A percentile compares a stretch with the other conserved stretches of the same genome.
Evolutionary conservation across 2,888 invertebrate genomes (phyloP).

Genomic region (Ochlodes sylvanus): DNA sequence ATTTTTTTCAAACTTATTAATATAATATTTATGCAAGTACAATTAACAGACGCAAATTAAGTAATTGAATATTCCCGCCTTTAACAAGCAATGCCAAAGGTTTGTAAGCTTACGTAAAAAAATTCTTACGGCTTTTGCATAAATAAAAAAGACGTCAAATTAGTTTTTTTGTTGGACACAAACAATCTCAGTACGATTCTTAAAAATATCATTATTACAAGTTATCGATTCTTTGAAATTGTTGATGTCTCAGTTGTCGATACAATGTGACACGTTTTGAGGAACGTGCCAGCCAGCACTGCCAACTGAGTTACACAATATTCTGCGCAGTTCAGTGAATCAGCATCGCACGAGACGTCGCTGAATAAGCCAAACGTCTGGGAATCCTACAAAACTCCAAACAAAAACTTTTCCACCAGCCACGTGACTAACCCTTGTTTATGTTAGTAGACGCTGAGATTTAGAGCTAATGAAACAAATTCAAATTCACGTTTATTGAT

Average conservation of each 20-base stretch:
- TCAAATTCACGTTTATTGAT: too few relatives aligned
- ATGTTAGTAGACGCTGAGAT: too few relatives aligned
- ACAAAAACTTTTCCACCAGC: conserved; percentile 7
- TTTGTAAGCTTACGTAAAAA: too few relatives aligned
- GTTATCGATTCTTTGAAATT: conserved; percentile 16
- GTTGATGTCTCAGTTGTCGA: conserved; percentile 18
- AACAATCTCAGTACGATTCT: not conserved
- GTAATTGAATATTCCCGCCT: too few relatives aligned
- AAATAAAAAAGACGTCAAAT: too few relatives aligned
- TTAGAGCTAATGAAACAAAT: too few relatives aligned
- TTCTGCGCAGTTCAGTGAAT: conserved; percentile 44
- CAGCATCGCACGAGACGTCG: conserved; percentile 47
- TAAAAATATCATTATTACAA: conserved; percentile 17
- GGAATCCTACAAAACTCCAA: conserved; percentile 34
- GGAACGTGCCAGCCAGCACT: conserved; percentile 46
- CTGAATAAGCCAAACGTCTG: conserved; percentile 44
- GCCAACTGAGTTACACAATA: conserved; percentile 33
- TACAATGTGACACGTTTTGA: conserved; percentile 46
- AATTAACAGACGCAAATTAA: too few relatives aligned
- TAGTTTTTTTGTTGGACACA: too few relatives aligned
- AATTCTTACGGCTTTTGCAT: too few relatives aligned
- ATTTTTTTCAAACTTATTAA: too few relatives aligned
- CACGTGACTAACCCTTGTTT: not conserved
- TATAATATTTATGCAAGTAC: too few relatives aligned
- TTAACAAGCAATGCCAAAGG: too few relatives aligned